These are phyloP conservation scores for Pseudorasbora parva DNA, from an alignment of 2,113 vertebrate genomes.

Conservation along the genomic window DNA sequence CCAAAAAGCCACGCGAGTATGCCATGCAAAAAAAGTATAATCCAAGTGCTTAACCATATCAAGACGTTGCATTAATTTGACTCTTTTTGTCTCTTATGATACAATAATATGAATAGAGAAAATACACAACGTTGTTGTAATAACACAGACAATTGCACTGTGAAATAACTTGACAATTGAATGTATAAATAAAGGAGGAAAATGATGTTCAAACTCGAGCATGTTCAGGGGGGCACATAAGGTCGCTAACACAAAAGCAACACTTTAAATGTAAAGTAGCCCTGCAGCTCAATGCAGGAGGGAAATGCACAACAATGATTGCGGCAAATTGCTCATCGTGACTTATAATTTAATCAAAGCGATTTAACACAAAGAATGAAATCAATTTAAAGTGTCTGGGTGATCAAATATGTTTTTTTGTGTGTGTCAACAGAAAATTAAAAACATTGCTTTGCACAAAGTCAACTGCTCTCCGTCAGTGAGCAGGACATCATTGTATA, in stretches of 20 bases:
- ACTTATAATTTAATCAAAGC: background rate
- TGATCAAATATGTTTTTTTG: background rate
- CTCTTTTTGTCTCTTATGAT: constrained; percentile 20
- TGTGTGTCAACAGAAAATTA: background rate
- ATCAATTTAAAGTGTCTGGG: background rate
- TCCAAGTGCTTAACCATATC: constrained; percentile 56
- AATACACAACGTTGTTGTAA: background rate
- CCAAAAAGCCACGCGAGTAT: constrained; percentile 56
- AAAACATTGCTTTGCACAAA: background rate
- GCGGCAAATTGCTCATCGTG: constrained; percentile 32
- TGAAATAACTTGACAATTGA: background rate
- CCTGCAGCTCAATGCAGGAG: constrained; percentile 38
- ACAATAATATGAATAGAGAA: background rate
- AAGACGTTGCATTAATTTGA: constrained; percentile 63
- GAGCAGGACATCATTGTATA: background rate
- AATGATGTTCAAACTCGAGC: background rate
- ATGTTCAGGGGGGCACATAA: constrained; percentile 15
- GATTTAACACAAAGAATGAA: background rate
- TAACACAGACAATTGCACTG: background rate
- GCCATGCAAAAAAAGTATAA: constrained; percentile 48
- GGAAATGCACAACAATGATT: constrained; percentile 42
- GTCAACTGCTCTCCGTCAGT: background rate
- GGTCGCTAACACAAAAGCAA: constrained; percentile 1
- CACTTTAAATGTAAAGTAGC: constrained; percentile 9
- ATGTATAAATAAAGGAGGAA: background rate